Evolutionary conservation across 2,797 vertebrate species (phyloP).

Genomic region (Lepidocolaptes lacrymiger): DNA sequence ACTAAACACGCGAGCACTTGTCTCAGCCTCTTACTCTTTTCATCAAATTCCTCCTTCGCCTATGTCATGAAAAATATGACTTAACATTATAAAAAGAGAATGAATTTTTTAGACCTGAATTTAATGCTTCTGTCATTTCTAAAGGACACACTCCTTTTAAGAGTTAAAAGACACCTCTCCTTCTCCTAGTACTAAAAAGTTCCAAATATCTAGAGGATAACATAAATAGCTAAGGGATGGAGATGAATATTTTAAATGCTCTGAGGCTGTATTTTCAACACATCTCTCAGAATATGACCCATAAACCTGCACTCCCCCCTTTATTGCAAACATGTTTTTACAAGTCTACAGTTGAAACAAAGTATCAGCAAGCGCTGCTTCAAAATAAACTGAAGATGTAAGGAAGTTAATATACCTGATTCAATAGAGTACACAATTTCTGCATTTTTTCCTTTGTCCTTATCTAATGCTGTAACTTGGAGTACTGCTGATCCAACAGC

Average conservation of each 20-base stretch:
- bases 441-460: constrained; percentile 94
- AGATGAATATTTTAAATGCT: neutral
- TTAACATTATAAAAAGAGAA: neutral
- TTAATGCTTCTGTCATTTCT: neutral
- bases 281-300: neutral
- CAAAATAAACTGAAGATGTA: neutral
- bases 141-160: neutral
- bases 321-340: neutral
- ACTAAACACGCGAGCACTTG: neutral
- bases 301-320: neutral
- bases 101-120: neutral
- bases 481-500: constrained; percentile 90
- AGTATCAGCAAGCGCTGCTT: neutral
- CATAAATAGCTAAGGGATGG: neutral
- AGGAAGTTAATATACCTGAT: constrained; percentile 84
- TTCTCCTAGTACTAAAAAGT: neutral
- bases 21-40: neutral
- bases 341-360: neutral
- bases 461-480: constrained; percentile 93
- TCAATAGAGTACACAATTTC: constrained; percentile 93
- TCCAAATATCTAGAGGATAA: neutral
- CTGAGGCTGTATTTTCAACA: neutral
- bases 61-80: neutral
- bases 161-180: neutral
- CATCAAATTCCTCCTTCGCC: neutral